These are phyloP conservation scores for Rousettus leschenaultii DNA, from an alignment of 2,113 vertebrate species.

Conservation along the genomic window DNA sequence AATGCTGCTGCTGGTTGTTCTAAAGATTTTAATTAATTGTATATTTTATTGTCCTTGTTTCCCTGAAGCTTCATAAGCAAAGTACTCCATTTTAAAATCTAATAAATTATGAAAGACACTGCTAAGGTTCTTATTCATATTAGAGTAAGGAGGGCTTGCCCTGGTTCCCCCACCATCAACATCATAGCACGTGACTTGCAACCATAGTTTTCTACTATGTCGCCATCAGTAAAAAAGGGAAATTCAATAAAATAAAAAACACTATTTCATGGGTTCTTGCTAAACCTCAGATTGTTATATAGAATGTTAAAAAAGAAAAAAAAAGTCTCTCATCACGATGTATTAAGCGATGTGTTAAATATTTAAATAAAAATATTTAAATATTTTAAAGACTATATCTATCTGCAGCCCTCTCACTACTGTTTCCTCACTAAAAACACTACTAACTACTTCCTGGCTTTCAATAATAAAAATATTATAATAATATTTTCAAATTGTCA, in stretches of 20 bases:
- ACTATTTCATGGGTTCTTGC: neutral
- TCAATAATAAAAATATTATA: neutral
- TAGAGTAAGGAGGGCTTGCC: neutral
- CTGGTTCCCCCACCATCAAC: neutral
- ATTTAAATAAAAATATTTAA: no score
- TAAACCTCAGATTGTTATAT: neutral
- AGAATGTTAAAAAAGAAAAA: neutral
- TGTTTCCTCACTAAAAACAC: neutral
- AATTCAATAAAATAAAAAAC: slow-evolving; percentile 20
- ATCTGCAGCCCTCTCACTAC: neutral
- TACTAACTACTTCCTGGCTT: neutral
- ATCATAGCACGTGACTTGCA: neutral
- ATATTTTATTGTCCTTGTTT: slow-evolving; percentile 48
- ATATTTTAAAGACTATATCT: neutral
- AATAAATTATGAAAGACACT: slow-evolving; percentile 44
- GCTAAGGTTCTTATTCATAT: slow-evolving; percentile 1
- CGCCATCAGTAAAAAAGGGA: neutral
- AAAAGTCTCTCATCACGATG: neutral
- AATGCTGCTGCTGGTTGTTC: slow-evolving; percentile 38
- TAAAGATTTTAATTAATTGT: slow-evolving; percentile 68
- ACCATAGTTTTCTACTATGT: neutral
- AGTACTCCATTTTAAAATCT: slow-evolving; percentile 40
- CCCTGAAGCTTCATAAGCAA: slow-evolving; percentile 46
- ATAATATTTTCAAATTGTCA: neutral
- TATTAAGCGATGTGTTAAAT: neutral